phyloP scores from a whole-genome alignment of 2,113 vertebrate genomes.

The Stigmatopora argus region DNA sequence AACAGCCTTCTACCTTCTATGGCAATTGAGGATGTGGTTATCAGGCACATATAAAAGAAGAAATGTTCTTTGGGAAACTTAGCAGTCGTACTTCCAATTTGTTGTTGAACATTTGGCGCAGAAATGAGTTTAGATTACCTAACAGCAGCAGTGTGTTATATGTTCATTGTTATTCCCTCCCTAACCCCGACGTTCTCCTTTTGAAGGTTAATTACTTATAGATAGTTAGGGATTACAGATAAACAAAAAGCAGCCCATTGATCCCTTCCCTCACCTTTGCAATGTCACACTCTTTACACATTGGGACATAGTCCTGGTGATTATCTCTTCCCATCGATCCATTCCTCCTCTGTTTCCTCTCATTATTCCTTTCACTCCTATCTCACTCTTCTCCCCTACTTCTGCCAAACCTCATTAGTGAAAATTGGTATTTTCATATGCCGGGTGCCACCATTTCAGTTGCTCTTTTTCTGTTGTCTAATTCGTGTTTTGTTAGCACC shows the following conservation, averaged over 20 bases:
- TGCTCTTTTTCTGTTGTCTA: slow-evolving; percentile 42
- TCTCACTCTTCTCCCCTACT: slow-evolving; percentile 28
- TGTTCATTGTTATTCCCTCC: slow-evolving; percentile 56
- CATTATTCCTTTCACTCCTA: slow-evolving; percentile 14
- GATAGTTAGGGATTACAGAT: slow-evolving; percentile 77
- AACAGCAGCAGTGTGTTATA: slow-evolving; percentile 24
- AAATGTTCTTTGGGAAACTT: not conserved
- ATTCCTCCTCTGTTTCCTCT: slow-evolving; percentile 50
- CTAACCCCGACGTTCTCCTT: slow-evolving; percentile 60
- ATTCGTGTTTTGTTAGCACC: slow-evolving; percentile 51
- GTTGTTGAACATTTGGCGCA: slow-evolving; percentile 3
- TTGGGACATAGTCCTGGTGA: slow-evolving; percentile 60
- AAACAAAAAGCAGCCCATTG: slow-evolving; percentile 72
- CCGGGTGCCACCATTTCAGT: slow-evolving; percentile 20
- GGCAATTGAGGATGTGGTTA: slow-evolving; percentile 12
- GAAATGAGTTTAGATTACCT: slow-evolving; percentile 6
- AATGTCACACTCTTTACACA: slow-evolving; percentile 72
- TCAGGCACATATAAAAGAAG: slow-evolving; percentile 9
- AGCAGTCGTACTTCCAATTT: not conserved
- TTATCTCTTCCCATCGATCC: slow-evolving; percentile 67
- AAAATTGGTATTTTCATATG: slow-evolving; percentile 49
- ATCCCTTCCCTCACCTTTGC: slow-evolving; percentile 68
- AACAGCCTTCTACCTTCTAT: slow-evolving; percentile 2
- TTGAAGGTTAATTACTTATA: slow-evolving; percentile 80
- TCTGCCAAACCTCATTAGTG: slow-evolving; percentile 49